Conservation (phyloP, 2,797 vertebrate species). For the Danio tinwini region DNA sequence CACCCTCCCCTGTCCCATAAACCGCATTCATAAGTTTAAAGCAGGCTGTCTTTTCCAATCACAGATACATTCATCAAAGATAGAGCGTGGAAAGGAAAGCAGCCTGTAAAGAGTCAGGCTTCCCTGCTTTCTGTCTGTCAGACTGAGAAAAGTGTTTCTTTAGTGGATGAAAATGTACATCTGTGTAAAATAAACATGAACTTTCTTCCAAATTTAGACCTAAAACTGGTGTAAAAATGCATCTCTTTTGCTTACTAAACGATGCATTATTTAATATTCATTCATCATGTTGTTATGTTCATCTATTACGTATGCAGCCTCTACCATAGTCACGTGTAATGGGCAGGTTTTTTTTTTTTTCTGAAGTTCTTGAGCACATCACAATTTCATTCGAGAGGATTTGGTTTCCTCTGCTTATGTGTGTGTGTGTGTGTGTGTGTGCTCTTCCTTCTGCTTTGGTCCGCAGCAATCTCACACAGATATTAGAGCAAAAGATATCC, state of each 20-base stretch:
- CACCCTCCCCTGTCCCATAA: not conserved
- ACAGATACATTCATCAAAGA: slow-evolving; percentile 63
- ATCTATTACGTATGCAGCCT: slow-evolving; percentile 13
- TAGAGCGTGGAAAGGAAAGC: slow-evolving; percentile 46
- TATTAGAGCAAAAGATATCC: slow-evolving; percentile 46
- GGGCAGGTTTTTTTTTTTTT: slow-evolving; percentile 4
- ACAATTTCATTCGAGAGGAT: slow-evolving; percentile 74
- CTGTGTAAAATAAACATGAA: slow-evolving; percentile 48
- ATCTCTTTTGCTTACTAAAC: not conserved
- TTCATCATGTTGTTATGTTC: slow-evolving; percentile 1
- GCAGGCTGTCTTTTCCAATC: slow-evolving; percentile 61
- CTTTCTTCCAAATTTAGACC: slow-evolving; percentile 48
- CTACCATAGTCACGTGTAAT: slow-evolving; percentile 65
- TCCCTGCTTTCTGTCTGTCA: slow-evolving; percentile 43
- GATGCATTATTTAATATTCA: slow-evolving; percentile 28
- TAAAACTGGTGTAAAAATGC: slow-evolving; percentile 54
- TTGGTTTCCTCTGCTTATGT: slow-evolving; percentile 68
- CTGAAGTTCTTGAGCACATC: slow-evolving; percentile 64
- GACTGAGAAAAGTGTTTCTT: slow-evolving; percentile 27
- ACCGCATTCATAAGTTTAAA: slow-evolving; percentile 68
- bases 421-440: slow-evolving; percentile 5
- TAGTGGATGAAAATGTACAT: slow-evolving; percentile 35
- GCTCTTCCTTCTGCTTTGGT: slow-evolving; percentile 43
- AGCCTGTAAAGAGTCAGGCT: slow-evolving; percentile 21
- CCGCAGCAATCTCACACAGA: slow-evolving; percentile 10